Evolutionary conservation across 2,888 invertebrate genomes (phyloP).

Genomic region (Teleogryllus oceanicus): DNA sequence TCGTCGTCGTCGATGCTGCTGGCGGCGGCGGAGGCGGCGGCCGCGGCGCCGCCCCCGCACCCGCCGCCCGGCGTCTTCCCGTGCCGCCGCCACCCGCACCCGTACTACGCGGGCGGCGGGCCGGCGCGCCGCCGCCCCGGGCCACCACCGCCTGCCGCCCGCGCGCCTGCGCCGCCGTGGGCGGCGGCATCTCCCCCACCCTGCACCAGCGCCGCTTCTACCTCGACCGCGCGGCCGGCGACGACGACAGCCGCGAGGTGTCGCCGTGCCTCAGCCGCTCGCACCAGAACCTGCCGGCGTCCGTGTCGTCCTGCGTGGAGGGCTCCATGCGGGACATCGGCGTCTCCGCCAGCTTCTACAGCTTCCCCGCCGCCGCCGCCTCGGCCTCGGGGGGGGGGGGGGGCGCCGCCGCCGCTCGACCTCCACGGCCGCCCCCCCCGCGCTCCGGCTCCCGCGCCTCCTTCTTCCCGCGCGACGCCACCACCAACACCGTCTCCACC

Average conservation of each 20-base stretch:
- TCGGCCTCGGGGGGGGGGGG: slow-evolving; percentile 30
- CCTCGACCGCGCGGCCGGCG: slow-evolving; percentile 19
- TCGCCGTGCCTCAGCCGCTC: slow-evolving; percentile 31
- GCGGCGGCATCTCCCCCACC: slow-evolving; percentile 12
- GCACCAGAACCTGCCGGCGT: neutral
- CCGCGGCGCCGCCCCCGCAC: slow-evolving; percentile 35
- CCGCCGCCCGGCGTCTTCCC: slow-evolving; percentile 28
- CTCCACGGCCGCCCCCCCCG: slow-evolving; percentile 26
- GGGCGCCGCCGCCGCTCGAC: slow-evolving; percentile 33
- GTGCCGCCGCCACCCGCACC: slow-evolving; percentile 24
- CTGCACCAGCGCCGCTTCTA: slow-evolving; percentile 24
- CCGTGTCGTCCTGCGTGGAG: neutral
- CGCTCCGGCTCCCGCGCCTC: slow-evolving; percentile 40
- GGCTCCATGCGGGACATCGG: neutral
- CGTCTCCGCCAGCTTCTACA: slow-evolving; percentile 27
- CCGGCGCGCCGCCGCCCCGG: slow-evolving; percentile 31
- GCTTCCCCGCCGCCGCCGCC: slow-evolving; percentile 36
- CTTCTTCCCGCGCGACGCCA: slow-evolving; percentile 59
- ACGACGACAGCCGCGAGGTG: slow-evolving; percentile 24
- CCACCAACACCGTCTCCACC: slow-evolving; percentile 59
- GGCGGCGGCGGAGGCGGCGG: slow-evolving; percentile 22
- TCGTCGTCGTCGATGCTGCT: slow-evolving; percentile 34
- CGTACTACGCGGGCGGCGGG: neutral
- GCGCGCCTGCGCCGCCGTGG: slow-evolving; percentile 18
- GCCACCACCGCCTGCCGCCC: neutral